phyloP scores from a whole-genome alignment of 1,140 invertebrate genomes.

The Meloidogyne exigua region DNA sequence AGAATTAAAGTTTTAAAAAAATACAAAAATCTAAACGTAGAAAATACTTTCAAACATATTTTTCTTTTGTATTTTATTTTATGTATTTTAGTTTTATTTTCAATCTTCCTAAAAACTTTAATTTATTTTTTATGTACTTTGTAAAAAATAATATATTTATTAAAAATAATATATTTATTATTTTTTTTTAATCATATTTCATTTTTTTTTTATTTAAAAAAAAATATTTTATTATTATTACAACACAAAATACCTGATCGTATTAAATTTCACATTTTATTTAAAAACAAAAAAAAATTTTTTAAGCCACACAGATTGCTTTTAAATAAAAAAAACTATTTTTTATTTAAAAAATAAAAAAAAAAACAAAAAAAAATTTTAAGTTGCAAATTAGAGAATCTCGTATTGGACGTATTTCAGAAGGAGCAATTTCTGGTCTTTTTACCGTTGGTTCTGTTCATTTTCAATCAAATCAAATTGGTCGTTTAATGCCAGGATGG shows the following conservation, averaged over 20 bases:
- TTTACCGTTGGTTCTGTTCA: constrained; percentile 51
- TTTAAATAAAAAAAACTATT: not conserved
- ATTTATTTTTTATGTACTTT: too few species aligned
- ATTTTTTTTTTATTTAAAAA: not conserved
- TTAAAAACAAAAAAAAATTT: constrained; percentile 1
- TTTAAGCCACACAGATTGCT: not conserved
- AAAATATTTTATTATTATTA: not conserved
- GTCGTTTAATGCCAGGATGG: constrained; percentile 40
- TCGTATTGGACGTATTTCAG: constrained; percentile 44
- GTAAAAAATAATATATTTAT: too few species aligned
- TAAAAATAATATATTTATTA: too few species aligned
- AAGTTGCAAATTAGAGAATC: constrained; percentile 51
- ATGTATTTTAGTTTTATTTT: too few species aligned
- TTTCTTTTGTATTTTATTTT: too few species aligned
- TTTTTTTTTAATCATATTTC: not conserved
- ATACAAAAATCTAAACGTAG: too few species aligned
- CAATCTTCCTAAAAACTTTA: too few species aligned
- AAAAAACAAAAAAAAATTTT: constrained; percentile 22
- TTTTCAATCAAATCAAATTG: constrained; percentile 51
- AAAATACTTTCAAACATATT: too few species aligned
- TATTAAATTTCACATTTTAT: not conserved
- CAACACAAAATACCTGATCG: not conserved
- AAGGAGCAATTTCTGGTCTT: constrained; percentile 44
- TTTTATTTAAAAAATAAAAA: too few species aligned
- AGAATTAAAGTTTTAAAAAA: too few species aligned